A percentile compares a stretch with the other conserved stretches of the same genome.
These are phyloP conservation scores for Tetramorium bicarinatum DNA, from an alignment of 2,888 invertebrate genomes.

Conservation along the genomic window DNA sequence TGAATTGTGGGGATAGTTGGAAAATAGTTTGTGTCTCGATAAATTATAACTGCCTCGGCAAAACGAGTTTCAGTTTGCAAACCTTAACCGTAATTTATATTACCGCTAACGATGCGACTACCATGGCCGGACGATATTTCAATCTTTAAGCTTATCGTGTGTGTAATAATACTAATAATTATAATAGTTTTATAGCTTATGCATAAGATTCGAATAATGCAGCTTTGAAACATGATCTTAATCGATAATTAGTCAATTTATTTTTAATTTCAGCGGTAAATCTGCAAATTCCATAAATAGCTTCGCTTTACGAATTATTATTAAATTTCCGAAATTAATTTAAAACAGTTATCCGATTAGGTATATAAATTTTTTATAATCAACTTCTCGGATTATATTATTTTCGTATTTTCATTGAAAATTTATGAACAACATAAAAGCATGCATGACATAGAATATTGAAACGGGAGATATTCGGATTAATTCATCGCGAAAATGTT, in stretches of 20 bases:
- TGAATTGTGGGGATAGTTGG: conserved; percentile 51
- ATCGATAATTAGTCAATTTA: not conserved
- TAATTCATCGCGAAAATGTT: conserved; percentile 1
- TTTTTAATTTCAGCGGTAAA: not conserved
- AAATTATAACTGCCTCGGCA: conserved; percentile 47
- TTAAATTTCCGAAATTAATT: not conserved
- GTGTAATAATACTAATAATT: not conserved
- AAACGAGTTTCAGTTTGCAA: conserved; percentile 52
- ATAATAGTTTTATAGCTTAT: not conserved
- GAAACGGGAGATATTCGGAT: not conserved
- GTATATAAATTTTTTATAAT: conserved; percentile 11
- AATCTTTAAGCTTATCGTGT: conserved; percentile 19
- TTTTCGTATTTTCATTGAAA: not conserved
- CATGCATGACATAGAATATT: not conserved
- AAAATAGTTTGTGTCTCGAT: conserved; percentile 52
- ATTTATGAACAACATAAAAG: not conserved
- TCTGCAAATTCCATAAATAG: not conserved
- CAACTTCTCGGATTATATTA: not conserved
- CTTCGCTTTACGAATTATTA: not conserved
- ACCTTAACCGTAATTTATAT: conserved; percentile 55
- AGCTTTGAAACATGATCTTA: not conserved
- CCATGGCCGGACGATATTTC: conserved; percentile 22
- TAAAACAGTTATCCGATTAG: not conserved
- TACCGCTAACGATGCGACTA: conserved; percentile 29
- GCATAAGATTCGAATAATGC: not conserved